phyloP scores from a whole-genome alignment of 92 coral and sea anemone species.

The Epizoanthus rinbou region DNA sequence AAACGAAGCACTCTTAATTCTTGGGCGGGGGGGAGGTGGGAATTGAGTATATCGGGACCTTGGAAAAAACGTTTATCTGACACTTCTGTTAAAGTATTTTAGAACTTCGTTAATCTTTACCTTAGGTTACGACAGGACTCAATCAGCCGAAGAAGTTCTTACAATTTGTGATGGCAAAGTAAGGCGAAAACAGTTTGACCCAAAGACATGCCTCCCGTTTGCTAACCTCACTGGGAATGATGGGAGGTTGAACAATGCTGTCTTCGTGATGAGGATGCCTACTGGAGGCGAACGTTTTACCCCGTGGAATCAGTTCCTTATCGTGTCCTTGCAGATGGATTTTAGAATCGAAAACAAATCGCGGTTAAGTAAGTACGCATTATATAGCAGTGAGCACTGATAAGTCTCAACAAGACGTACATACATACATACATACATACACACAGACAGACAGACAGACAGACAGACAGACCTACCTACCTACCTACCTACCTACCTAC shows the following conservation, averaged over 20 bases:
- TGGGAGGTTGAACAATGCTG: neutral
- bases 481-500: neutral
- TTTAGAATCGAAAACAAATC: neutral
- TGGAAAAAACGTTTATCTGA: no score
- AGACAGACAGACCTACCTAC: no score
- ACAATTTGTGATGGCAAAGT: conserved; percentile 17
- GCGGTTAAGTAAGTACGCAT: neutral
- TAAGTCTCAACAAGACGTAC: no score
- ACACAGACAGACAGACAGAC: no score
- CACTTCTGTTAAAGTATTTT: neutral
- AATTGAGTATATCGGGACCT: no score
- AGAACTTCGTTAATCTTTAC: neutral
- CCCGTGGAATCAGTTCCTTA: conserved; percentile 19
- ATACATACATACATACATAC: no score
- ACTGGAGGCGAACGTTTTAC: neutral
- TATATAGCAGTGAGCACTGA: no score
- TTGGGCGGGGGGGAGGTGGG: no score
- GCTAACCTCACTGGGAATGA: conserved; percentile 15
- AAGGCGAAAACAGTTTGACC: neutral
- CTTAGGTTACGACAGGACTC: conserved; percentile 26
- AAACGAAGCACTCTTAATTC: no score
- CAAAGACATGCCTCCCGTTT: conserved; percentile 17
- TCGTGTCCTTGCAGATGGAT: conserved; percentile 26
- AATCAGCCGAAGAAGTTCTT: conserved; percentile 4
- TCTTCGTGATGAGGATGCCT: conserved; percentile 7